Base-by-base conservation (phyloP, 2,888 invertebrate species). In the Resseliella maxima region DNA sequence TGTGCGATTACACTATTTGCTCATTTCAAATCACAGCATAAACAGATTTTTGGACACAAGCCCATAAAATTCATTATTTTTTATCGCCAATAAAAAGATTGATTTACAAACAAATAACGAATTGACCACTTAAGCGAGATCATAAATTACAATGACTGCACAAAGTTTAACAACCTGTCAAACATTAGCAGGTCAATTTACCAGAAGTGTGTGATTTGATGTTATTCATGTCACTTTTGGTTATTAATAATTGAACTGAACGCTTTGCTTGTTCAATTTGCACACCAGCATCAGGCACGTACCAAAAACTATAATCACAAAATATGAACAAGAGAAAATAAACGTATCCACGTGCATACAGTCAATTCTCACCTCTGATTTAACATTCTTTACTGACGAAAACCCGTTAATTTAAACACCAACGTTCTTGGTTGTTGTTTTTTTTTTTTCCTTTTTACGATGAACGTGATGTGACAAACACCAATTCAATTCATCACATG, bases 401-500 rank as follows among this genome's bases (percentile, higher is more conserved):
- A 72, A 72, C 31, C 27, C 27, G 72, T 31, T 31, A 72, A 72
- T 72, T 31, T 72, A 72, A 72, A 31, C 72, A 72, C 72, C n/a
- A 72, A 72, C 72, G 72, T 72, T 72, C 72, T 31, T 72, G 12
- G n/a, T 59, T 59, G 41, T 12, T 12, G 41, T 12, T 12, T 5
- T 41, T 41, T 41, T 59, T 59, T 12, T 12, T 5, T 41, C 12
- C 12, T 59, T 59, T 24, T 24, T n/a, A 15, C 15, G 27, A 72
- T 72, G 72, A 72, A 72, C 72, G 72, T 72, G 72, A 72, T 72
- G 72, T 35, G 72, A 72, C 72, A 27, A 72, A 72, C 31, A 31
- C 72, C 72, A 27, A 59, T 31, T 72, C 72, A 59, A 59, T 24
- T 50, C 15, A 21, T 50, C 50, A 50, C 50, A 59, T 59, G 59